Evolutionary conservation across 2,888 invertebrate species (phyloP), one percentile per base, ranked within the genome.

Genomic region (Taenaris catops): DNA sequence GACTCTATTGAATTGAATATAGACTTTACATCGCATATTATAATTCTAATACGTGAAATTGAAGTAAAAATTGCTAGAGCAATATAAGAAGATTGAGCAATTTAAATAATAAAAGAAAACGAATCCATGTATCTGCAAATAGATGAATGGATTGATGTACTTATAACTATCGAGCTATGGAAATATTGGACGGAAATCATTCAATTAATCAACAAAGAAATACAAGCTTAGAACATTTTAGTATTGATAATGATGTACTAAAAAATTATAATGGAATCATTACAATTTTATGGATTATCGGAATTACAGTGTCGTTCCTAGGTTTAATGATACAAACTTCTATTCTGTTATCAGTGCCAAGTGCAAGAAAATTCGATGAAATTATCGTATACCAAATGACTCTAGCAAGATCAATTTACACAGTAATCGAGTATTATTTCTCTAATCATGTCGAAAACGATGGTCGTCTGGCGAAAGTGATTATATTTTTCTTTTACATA

Each of bases 381-480:
- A 65, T 67, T 35, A 58, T 75, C 1, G 45, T 80, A 1, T 51
- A 55, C 1, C 69, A 76, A 23, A 49, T 80, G 44, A 63, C 70
- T 0, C 25, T 63, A 1, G 63, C 75, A 1, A 63, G 75, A 37
- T 41, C 66, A 2, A 4, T 63, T n/a, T 65, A 71, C 45, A 58
- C 63, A 0, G 18, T 62, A 0, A 18, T 54, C 0, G 80, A 80
- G 41, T 63, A 46, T 11, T 8, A 54, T 1, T 41, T 69, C 3
- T 6, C 43, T 0, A 48, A 49, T 2, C 14, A 11, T n/a, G 10
- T 35, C 1, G 7, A 12, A 9, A 17, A 25, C 2, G n/a, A 27
- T 2, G 28, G 26, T 11, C 19, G 21, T 3, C 12, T 45, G 0
- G 10, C 47, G 1, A 42, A 47, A 3, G 43, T 54, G 8, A 6